Conservation (phyloP, 2,113 vertebrate species). For the Galemys pyrenaicus region DNA sequence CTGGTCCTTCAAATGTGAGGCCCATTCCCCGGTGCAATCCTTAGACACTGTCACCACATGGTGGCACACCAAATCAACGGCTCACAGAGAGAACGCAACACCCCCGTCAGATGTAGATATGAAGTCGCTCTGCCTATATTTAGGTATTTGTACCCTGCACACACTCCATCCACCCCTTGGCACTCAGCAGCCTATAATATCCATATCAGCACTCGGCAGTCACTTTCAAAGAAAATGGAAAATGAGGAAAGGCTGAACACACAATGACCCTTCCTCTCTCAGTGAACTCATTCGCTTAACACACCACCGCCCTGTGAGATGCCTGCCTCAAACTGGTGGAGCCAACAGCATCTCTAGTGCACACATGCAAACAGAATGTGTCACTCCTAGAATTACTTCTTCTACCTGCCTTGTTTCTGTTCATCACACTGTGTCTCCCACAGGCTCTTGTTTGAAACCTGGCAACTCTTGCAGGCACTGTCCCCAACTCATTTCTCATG, state of each 20-base stretch:
- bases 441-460: background rate
- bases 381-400: background rate
- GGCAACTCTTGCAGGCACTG: background rate
- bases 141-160: background rate
- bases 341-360: background rate
- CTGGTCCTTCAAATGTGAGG: background rate
- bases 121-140: conserved; percentile 11
- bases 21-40: background rate
- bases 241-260: background rate
- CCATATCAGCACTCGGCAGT: background rate
- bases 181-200: background rate
- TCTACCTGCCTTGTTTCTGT: conserved; percentile 6
- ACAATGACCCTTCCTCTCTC: background rate
- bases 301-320: background rate
- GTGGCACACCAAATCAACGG: background rate
- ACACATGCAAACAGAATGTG: background rate
- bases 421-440: conserved; percentile 6
- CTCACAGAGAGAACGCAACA: accelerated
- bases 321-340: background rate
- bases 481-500: background rate
- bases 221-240: background rate
- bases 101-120: background rate
- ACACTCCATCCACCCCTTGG: background rate
- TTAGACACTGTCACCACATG: background rate
- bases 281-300: background rate